Evolutionary conservation across 2,888 invertebrate species (phyloP).

Genomic region (Sycophila texana): DNA sequence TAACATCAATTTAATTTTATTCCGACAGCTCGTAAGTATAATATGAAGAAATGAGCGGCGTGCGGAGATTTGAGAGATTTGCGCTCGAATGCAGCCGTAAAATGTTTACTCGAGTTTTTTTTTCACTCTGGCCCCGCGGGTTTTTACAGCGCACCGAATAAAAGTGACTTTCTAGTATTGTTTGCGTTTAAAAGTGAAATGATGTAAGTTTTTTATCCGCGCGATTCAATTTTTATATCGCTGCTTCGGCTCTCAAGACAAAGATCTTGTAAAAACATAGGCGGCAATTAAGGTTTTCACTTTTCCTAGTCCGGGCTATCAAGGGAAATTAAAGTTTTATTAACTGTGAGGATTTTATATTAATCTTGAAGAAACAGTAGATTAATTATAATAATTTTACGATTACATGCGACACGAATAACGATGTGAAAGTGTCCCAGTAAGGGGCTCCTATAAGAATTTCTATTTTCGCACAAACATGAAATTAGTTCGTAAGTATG

Average conservation of each 20-base stretch:
- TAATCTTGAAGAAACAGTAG: not conserved
- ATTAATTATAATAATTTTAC: constrained; percentile 43
- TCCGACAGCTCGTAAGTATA: not conserved
- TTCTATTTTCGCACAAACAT: constrained; percentile 42
- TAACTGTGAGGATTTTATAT: not conserved
- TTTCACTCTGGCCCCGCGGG: too few relatives aligned
- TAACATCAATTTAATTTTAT: constrained; percentile 28
- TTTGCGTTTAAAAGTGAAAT: not conserved
- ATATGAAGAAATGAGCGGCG: not conserved
- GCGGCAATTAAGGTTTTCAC: constrained; percentile 17
- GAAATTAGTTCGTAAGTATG: constrained; percentile 16
- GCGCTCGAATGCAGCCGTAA: too few relatives aligned
- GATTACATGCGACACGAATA: constrained; percentile 35
- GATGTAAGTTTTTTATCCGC: too few relatives aligned
- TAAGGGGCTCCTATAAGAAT: constrained; percentile 26
- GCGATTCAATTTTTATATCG: too few relatives aligned
- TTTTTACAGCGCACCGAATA: too few relatives aligned
- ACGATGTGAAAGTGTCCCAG: constrained; percentile 38
- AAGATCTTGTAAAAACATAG: not conserved
- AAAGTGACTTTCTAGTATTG: not conserved
- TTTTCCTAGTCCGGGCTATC: not conserved
- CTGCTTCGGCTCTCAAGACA: too few relatives aligned
- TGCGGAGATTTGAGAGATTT: not conserved
- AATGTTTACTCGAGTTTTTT: too few relatives aligned
- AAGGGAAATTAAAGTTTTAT: constrained; percentile 13